These are phyloP conservation scores for Chrysolophus pictus DNA, from an alignment of 2,797 vertebrate genomes.

Conservation along the genomic window DNA sequence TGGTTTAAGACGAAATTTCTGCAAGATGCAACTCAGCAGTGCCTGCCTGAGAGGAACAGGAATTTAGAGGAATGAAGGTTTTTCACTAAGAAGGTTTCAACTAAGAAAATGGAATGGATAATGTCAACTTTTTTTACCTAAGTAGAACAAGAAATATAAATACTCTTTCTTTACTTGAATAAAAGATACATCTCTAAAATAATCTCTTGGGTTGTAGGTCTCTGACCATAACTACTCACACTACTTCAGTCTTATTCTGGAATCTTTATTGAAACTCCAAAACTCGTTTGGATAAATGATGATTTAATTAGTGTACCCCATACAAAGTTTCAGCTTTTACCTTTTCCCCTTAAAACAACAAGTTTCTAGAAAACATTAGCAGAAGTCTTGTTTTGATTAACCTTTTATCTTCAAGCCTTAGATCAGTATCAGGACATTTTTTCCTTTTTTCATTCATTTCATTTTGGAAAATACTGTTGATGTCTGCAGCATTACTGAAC, in stretches of 20 bases:
- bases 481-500: slow-evolving; percentile 57
- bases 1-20: slow-evolving; percentile 15
- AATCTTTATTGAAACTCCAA: slow-evolving; percentile 51
- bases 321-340: slow-evolving; percentile 75
- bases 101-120: not conserved
- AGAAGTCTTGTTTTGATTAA: slow-evolving; percentile 79
- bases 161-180: not conserved
- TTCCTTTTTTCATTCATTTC: slow-evolving; percentile 44
- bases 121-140: slow-evolving; percentile 12
- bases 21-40: not conserved
- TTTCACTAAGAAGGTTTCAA: not conserved
- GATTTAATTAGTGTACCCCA: slow-evolving; percentile 72
- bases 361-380: slow-evolving; percentile 64
- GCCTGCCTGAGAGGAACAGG: not conserved
- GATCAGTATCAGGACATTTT: slow-evolving; percentile 73
- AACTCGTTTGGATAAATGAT: slow-evolving; percentile 30
- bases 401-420: slow-evolving; percentile 73
- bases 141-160: not conserved
- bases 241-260: slow-evolving; percentile 38
- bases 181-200: not conserved
- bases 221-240: not conserved
- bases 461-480: slow-evolving; percentile 69
- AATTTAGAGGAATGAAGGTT: not conserved
- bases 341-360: slow-evolving; percentile 73
- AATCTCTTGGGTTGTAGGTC: slow-evolving; percentile 2